These are phyloP conservation scores for Heliconius melpomene DNA, from an alignment of 1,140 invertebrate genomes.

Conservation along the genomic window DNA sequence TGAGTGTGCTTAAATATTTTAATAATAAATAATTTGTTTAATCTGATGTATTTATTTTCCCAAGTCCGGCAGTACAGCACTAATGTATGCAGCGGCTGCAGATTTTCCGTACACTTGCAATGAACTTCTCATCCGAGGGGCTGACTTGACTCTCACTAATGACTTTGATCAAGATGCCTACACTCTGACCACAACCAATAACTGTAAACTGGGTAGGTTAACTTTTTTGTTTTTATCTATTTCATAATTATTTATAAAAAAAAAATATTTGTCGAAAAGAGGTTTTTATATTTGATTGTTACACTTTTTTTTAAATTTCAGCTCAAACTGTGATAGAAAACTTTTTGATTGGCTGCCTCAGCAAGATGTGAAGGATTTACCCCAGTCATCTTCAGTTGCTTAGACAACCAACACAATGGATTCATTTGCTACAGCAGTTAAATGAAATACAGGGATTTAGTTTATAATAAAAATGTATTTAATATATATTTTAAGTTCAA, in stretches of 20 bases:
- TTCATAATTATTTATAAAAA: background rate
- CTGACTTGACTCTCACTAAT: slow-evolving; percentile 90
- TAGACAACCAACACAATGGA: slow-evolving; percentile 66
- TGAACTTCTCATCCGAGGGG: slow-evolving; percentile 88
- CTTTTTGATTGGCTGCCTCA: slow-evolving; percentile 79
- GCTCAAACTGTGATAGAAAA: slow-evolving; percentile 83
- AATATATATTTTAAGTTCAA: slow-evolving; percentile 78
- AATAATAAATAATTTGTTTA: too few species aligned
- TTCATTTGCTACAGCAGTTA: slow-evolving; percentile 75
- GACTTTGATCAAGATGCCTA: slow-evolving; percentile 91
- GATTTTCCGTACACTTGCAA: slow-evolving; percentile 93
- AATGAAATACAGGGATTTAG: slow-evolving; percentile 80
- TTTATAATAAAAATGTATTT: slow-evolving; percentile 77
- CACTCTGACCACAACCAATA: slow-evolving; percentile 87
- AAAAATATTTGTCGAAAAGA: background rate
- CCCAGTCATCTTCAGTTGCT: slow-evolving; percentile 64
- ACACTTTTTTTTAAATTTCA: slow-evolving; percentile 42
- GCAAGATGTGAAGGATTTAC: slow-evolving; percentile 70
- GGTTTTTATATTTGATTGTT: background rate
- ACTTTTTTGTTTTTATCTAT: background rate
- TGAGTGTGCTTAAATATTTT: too few species aligned
- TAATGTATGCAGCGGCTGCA: slow-evolving; percentile 93
- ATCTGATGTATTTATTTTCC: slow-evolving; percentile 45
- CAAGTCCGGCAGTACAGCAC: slow-evolving; percentile 91
- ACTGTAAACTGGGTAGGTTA: slow-evolving; percentile 82